Conservation (phyloP, 2,888 invertebrate species). For the Labia minor region DNA sequence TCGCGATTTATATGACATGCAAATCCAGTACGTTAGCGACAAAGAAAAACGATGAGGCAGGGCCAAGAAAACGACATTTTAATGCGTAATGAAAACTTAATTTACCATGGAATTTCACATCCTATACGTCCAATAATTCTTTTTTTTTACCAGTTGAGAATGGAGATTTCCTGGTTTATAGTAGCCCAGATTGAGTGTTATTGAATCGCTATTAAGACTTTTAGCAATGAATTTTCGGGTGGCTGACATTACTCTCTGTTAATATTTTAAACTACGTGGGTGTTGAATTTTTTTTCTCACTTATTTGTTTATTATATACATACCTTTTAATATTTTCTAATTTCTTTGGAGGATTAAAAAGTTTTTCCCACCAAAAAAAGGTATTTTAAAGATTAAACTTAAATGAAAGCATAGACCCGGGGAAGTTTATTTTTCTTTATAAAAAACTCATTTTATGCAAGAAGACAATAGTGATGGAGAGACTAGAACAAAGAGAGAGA, state of each 20-base stretch:
- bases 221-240: neutral
- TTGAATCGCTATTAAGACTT: neutral
- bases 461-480: no score
- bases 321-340: no score
- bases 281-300: no score
- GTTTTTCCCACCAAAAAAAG: no score
- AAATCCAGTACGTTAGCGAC: conserved; percentile 22
- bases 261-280: neutral
- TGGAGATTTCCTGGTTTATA: conserved; percentile 16
- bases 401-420: no score
- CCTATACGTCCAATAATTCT: conserved; percentile 22
- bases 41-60: conserved; percentile 4
- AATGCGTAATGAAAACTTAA: conserved; percentile 25
- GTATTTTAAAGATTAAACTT: no score
- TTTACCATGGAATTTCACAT: conserved; percentile 23
- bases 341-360: no score
- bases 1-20: conserved; percentile 25
- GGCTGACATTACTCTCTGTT: neutral
- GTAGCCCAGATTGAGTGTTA: neutral
- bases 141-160: conserved; percentile 18
- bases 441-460: no score
- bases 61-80: conserved; percentile 22
- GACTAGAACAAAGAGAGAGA: no score
- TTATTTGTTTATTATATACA: no score
- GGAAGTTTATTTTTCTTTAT: no score